Percentiles rank a stretch among this genome's conserved stretches.
phyloP scores from a whole-genome alignment of 2,113 vertebrate genomes.

The Charadrius vociferus region DNA sequence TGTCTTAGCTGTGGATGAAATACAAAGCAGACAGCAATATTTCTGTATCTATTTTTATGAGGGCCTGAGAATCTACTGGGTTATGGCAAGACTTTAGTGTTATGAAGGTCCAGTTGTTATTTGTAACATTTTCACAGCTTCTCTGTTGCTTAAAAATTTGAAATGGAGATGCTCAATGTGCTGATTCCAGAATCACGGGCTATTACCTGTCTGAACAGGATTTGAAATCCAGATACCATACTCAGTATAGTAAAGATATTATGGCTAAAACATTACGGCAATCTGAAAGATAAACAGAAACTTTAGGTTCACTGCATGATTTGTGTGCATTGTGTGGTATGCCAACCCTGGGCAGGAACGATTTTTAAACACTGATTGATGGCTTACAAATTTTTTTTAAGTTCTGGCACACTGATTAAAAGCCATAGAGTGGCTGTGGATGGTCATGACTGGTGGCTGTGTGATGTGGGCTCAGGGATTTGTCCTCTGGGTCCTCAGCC shows the following conservation, averaged over 20 bases:
- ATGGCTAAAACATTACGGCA: background rate
- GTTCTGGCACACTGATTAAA: background rate
- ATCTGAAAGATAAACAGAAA: background rate
- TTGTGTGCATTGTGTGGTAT: too few relatives aligned
- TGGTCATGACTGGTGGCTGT: background rate
- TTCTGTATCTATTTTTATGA: rapidly evolving
- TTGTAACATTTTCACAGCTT: background rate
- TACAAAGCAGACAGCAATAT: background rate
- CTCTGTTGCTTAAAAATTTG: rapidly evolving
- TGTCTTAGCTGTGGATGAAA: background rate
- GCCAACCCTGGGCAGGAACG: rapidly evolving
- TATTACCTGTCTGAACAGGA: background rate
- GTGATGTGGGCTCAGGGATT: background rate
- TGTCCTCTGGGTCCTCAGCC: background rate
- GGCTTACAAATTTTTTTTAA: background rate
- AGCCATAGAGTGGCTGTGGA: rapidly evolving
- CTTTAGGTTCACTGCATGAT: background rate
- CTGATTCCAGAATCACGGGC: rapidly evolving
- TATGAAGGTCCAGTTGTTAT: rapidly evolving
- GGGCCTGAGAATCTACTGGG: rapidly evolving
- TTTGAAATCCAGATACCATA: rapidly evolving
- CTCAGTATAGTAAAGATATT: too few relatives aligned
- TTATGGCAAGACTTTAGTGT: too few relatives aligned
- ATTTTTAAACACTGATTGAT: too few relatives aligned
- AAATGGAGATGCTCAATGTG: rapidly evolving